phyloP scores from a whole-genome alignment of 2,888 invertebrate genomes.

The Meganola albula region DNA sequence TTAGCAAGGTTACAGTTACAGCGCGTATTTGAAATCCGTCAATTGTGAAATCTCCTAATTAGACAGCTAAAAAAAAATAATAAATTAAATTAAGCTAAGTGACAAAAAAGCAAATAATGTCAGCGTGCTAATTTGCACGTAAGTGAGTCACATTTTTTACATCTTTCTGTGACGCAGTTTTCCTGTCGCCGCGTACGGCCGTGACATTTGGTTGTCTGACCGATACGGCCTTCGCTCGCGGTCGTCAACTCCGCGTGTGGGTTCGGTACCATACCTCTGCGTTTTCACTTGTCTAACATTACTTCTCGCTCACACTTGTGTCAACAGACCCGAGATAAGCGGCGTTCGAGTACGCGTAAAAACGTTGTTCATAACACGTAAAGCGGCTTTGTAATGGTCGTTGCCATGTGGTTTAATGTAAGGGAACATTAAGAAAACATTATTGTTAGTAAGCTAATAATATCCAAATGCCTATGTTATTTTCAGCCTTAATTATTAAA shows the following conservation, averaged over 20 bases:
- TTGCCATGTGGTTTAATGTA: constrained; percentile 31
- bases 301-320: constrained; percentile 37
- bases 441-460: constrained; percentile 28
- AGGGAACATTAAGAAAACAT: constrained; percentile 34
- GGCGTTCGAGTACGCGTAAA: constrained; percentile 30
- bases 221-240: constrained; percentile 74
- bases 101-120: no score
- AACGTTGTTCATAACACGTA: constrained; percentile 29
- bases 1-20: constrained; percentile 49
- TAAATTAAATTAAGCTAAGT: no score
- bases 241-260: constrained; percentile 69
- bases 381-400: constrained; percentile 33
- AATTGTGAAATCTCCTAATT: constrained; percentile 35
- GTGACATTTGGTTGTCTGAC: constrained; percentile 75
- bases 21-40: constrained; percentile 33
- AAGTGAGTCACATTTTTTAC: constrained; percentile 67
- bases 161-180: constrained; percentile 66
- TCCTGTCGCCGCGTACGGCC: constrained; percentile 65
- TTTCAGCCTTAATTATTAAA: no score
- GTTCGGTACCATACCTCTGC: constrained; percentile 51
- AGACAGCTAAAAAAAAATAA: no score
- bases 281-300: constrained; percentile 45
- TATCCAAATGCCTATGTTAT: no score
- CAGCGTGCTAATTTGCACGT: no score
- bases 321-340: constrained; percentile 35